Base-by-base conservation (phyloP, 1,140 invertebrate species). In the Drosophila pruinosa region DNA sequence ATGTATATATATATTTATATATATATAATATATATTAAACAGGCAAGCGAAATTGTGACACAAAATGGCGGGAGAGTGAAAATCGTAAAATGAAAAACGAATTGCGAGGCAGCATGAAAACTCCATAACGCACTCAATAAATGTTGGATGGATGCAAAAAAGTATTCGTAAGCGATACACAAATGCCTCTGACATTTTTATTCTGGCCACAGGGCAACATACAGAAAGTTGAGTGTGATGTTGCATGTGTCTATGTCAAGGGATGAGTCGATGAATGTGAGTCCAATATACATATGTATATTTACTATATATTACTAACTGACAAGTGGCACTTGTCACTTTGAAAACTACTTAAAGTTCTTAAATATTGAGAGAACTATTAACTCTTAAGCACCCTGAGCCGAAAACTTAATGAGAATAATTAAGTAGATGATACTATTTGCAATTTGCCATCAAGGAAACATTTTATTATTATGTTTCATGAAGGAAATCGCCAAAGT, bases 71-170 rank as follows among this genome's bases (percentile, higher is more conserved):
- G 22, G 63, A 70, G 76, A 47, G 64, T 61, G 70, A 77, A 85
- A 86, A 86, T 80, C 73, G 77, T 80, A 86, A 85, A 85, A 85
- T n/a, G 22, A 54, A 61, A 15, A 38, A 45, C 57, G 22, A 36
- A 65, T 53, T 43, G 78, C 39, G 39, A 63, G 47, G 31, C 50
- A 53, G 31, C 50, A 8, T n/a, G 53, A 74, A 77, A 85, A 71
- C 67, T 54, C 56, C 77, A 86, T 86, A 86, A 86, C 69, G 77
- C 80, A 85, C 80, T 85, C 72, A 73, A 86, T 85, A 83, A 85
- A 75, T 79, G 79, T 73, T 70, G 56, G 53, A 59, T 62, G 47
- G 56, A 62, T 70, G 75, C 57, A 17, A 63, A 22, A 53, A 52
- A 45, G 53, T 70, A 57, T 53, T 77, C 65, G 21, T 50, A 26